Conservation (phyloP, 2,888 invertebrate genomes). For the Chalcis sispes region DNA sequence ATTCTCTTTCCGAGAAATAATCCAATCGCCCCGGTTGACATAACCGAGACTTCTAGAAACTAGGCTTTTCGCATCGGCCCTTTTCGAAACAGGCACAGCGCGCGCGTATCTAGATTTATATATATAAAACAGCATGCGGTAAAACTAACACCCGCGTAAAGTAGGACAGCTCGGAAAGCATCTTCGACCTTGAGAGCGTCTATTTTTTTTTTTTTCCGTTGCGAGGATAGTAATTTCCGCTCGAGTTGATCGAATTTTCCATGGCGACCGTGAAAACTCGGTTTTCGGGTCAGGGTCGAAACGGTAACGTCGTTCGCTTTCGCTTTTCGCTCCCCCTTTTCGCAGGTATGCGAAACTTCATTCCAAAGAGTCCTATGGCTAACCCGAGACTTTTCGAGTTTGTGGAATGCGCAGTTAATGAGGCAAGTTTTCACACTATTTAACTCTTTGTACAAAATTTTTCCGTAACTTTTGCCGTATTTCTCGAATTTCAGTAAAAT, state of each 20-base stretch:
- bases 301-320: neutral
- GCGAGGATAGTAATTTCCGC: slow-evolving; percentile 8
- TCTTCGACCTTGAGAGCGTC: slow-evolving; percentile 33
- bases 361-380: slow-evolving; percentile 18
- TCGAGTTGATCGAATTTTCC: slow-evolving; percentile 46
- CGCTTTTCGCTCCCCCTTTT: neutral
- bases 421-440: slow-evolving; percentile 22
- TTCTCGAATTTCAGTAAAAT: too few relatives aligned
- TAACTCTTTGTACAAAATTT: too few relatives aligned
- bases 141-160: slow-evolving; percentile 21
- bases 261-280: slow-evolving; percentile 48
- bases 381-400: neutral
- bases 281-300: slow-evolving; percentile 52
- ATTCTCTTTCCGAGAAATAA: slow-evolving; percentile 42
- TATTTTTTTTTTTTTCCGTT: slow-evolving; percentile 38
- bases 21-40: neutral
- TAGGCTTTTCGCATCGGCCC: slow-evolving; percentile 20
- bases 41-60: too few relatives aligned
- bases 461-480: too few relatives aligned
- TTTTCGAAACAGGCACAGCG: slow-evolving; percentile 37
- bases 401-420: slow-evolving; percentile 25
- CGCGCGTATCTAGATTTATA: too few relatives aligned
- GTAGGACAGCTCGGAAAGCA: slow-evolving; percentile 45
- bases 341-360: slow-evolving; percentile 46
- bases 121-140: too few relatives aligned